phyloP scores from a whole-genome alignment of 2,797 vertebrate species.

The Salmo trutta region DNA sequence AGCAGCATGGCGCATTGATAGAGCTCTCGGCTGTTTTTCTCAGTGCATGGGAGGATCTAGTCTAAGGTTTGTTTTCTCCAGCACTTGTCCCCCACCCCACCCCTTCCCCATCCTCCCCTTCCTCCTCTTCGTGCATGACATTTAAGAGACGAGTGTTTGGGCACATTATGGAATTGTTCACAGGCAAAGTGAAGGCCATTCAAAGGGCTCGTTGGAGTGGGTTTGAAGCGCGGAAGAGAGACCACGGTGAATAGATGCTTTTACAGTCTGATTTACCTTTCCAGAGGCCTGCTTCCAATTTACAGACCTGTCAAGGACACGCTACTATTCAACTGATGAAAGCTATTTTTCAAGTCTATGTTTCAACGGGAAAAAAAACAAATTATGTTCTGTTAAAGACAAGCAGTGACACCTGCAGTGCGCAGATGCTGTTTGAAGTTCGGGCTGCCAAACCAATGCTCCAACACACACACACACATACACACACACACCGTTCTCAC shows the following conservation, averaged over 20 bases:
- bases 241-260: constrained; percentile 4
- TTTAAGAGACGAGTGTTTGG: constrained; percentile 24
- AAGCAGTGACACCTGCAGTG: constrained; percentile 21
- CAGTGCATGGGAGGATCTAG: constrained; percentile 4
- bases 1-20: constrained; percentile 13
- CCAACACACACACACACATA: background rate
- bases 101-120: background rate
- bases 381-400: constrained; percentile 16
- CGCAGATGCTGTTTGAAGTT: constrained; percentile 7
- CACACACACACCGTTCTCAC: constrained; percentile 7
- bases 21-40: constrained; percentile 19
- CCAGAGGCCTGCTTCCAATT: constrained; percentile 33
- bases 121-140: constrained; percentile 31
- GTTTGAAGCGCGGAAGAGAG: background rate
- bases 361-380: constrained; percentile 24
- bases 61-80: constrained; percentile 9
- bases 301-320: constrained; percentile 36
- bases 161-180: constrained; percentile 12
- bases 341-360: constrained; percentile 38
- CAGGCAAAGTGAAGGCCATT: background rate
- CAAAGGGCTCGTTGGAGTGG: constrained; percentile 5
- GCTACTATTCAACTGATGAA: constrained; percentile 35
- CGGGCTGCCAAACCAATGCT: background rate
- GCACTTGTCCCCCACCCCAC: background rate
- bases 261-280: constrained; percentile 6